A percentile compares a stretch with the other conserved stretches of the same genome.
Conservation (phyloP, 2,888 invertebrate genomes). For the Fissipunctia ypsillon region DNA sequence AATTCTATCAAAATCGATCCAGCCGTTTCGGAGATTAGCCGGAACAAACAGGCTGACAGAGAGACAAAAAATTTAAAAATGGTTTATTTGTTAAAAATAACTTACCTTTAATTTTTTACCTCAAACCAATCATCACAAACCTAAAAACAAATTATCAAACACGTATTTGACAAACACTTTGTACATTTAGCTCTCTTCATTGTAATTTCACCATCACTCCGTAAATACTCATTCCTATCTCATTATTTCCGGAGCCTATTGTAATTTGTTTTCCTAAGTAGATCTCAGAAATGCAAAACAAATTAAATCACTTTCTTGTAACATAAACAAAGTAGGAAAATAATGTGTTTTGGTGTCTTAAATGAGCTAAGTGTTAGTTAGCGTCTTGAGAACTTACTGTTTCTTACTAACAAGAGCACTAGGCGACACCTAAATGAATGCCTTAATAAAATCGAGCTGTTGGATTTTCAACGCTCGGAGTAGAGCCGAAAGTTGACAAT, state of each 20-base stretch:
- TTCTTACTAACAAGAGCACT: neutral
- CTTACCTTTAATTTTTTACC: no score
- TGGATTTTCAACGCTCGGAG: neutral
- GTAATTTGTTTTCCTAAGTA: conserved; percentile 28
- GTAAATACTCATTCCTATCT: neutral
- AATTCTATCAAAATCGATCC: no score
- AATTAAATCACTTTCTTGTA: conserved; percentile 22
- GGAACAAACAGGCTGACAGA: no score
- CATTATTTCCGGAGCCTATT: conserved; percentile 16
- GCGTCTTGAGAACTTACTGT: neutral
- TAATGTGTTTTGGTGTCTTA: conserved; percentile 4
- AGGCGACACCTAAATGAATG: neutral
- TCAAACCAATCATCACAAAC: neutral
- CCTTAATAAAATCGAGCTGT: neutral
- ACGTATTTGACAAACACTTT: neutral
- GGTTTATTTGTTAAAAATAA: no score
- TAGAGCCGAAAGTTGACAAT: neutral
- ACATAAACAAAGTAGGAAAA: conserved; percentile 15
- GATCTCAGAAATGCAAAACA: conserved; percentile 23
- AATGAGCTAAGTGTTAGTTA: neutral
- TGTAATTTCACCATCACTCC: neutral
- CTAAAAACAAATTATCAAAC: neutral
- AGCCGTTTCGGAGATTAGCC: no score
- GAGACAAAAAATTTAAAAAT: no score
- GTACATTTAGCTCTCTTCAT: neutral